Evolutionary conservation across 2,113 vertebrate genomes (phyloP).

Genomic region (Gymnogyps californianus): DNA sequence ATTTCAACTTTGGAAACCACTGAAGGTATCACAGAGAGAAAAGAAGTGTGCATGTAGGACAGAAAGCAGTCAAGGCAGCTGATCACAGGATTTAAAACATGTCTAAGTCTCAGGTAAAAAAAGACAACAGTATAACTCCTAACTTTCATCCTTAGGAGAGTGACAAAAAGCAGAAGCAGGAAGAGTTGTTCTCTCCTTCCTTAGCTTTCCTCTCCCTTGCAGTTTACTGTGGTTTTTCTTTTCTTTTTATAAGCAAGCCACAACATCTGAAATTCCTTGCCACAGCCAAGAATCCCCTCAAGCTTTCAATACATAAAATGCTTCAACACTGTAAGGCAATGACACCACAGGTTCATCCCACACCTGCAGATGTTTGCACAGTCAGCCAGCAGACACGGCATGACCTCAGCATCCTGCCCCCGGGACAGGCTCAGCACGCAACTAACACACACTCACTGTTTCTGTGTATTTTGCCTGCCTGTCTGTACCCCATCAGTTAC

Average conservation of each 20-base stretch:
- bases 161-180: neutral
- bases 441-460: neutral
- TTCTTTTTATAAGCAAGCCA: neutral
- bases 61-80: neutral
- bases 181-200: neutral
- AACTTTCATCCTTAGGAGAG: neutral
- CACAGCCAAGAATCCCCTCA: neutral
- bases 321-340: neutral
- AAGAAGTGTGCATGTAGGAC: neutral
- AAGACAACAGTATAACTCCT: neutral
- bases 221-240: neutral
- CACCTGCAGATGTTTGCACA: neutral
- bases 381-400: neutral
- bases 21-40: neutral
- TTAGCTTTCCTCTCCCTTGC: neutral
- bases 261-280: neutral
- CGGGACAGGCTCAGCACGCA: neutral
- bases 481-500: neutral
- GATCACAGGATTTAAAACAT: neutral
- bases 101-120: neutral
- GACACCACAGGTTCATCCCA: neutral
- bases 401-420: neutral
- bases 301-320: neutral
- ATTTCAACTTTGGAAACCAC: neutral
- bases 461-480: neutral